Evolutionary conservation across 2,113 vertebrate genomes (phyloP).

Genomic region (Sitta europaea): DNA sequence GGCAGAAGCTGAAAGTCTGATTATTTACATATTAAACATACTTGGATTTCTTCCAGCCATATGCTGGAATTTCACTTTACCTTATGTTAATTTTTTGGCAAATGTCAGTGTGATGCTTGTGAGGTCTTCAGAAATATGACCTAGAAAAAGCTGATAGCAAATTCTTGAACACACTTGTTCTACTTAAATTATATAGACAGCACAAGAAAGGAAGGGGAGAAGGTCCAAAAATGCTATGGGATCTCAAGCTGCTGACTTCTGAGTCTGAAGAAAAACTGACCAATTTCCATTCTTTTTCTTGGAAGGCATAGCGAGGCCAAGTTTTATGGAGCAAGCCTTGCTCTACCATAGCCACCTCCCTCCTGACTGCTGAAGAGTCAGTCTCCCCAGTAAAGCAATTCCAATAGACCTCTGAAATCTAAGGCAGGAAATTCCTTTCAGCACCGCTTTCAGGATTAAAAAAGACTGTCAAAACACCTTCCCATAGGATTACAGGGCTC

Average conservation of each 20-base stretch:
- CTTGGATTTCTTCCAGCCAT: conserved; percentile 1
- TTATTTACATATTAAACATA: not conserved
- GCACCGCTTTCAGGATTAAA: conserved; percentile 44
- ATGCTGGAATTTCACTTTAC: conserved; percentile 7
- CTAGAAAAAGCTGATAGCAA: not conserved
- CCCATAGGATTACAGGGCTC: conserved; percentile 26
- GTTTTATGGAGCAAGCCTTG: not conserved
- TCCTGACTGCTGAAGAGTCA: not conserved
- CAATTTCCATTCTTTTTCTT: conserved; percentile 15
- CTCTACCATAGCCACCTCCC: not conserved
- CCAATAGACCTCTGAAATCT: conserved; percentile 42
- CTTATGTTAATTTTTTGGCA: conserved; percentile 31
- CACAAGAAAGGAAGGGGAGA: not conserved
- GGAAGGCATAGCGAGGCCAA: not conserved
- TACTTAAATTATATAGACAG: not conserved
- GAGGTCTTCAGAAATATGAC: not conserved
- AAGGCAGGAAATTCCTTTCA: conserved; percentile 68
- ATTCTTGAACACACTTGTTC: not conserved
- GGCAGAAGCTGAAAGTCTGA: not conserved
- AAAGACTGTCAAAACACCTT: conserved; percentile 43
- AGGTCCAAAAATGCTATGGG: not conserved
- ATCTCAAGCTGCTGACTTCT: not conserved
- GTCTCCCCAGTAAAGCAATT: not conserved
- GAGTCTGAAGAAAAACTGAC: conserved; percentile 10
- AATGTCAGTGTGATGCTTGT: not conserved